phyloP scores from a whole-genome alignment of 2,113 vertebrate species.

The Arenaria interpres region DNA sequence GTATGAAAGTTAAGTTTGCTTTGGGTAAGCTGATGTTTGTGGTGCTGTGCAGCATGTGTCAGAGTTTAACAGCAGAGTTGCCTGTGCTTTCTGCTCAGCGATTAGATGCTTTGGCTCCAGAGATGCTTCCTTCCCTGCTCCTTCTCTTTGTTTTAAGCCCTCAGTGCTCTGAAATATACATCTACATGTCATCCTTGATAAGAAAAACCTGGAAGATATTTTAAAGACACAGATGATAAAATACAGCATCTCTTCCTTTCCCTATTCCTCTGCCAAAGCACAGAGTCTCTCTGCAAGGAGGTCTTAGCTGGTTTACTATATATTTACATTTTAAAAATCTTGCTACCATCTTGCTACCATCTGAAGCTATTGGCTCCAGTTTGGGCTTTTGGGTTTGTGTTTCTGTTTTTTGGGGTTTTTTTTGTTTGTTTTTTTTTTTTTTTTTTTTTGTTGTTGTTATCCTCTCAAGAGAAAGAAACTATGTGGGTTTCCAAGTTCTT shows the following conservation, averaged over 20 bases:
- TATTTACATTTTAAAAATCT: not conserved
- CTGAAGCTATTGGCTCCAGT: not conserved
- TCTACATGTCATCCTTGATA: not conserved
- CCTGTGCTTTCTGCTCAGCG: not conserved
- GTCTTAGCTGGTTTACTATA: not conserved
- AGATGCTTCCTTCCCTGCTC: not conserved
- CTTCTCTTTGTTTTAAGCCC: not conserved
- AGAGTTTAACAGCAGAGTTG: not conserved
- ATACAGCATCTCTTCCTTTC: not conserved
- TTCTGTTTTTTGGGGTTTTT: too few relatives aligned
- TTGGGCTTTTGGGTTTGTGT: not conserved
- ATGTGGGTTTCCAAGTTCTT: not conserved
- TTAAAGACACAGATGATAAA: not conserved
- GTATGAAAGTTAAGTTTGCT: not conserved
- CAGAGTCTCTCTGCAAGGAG: not conserved
- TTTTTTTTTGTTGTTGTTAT: not conserved
- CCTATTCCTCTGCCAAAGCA: not conserved
- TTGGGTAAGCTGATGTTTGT: not conserved
- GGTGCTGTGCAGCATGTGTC: not conserved
- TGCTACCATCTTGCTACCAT: not conserved
- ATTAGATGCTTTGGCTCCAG: not conserved
- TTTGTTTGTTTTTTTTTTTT: too few relatives aligned
- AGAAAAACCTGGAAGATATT: not conserved
- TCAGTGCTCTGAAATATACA: not conserved
- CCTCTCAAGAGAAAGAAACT: conserved; percentile 2